Evolutionary conservation across 2,888 invertebrate genomes (phyloP), one percentile per base, ranked within the genome.

Genomic region (Agrochola circellaris): DNA sequence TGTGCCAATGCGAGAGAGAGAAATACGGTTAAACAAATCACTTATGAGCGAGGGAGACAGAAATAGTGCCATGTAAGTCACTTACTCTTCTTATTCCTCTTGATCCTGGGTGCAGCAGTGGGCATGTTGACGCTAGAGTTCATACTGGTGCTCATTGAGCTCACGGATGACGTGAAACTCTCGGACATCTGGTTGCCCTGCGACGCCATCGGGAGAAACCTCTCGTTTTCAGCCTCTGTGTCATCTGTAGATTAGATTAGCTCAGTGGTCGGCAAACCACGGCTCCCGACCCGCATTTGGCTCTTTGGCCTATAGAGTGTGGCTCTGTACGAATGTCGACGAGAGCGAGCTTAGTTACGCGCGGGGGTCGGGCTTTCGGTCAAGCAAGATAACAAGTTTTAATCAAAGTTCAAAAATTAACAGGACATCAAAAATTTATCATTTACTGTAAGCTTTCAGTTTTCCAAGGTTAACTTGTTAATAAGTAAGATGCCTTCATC

Each of bases 71-170:
- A n/a, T 6, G 5, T 48, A 34, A 26, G 0, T 23, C 1, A 38
- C 68, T 71, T 60, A 78, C 96, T 94, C 93, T 95, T 96, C 73
- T 93, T 95, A 81, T 96, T 97, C 71, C 96, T 91, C 79, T 95
- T 96, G 84, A 96, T 93, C 77, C 95, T 88, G 2, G 95, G 94
- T 70, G 94, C 94, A 0, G 92, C 88, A 0, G 93, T 90, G 0
- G 95, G 93, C 68, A 94, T 78, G 86, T 96, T 97, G 84, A 97
- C 95, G 84, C 97, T 97, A 1, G 98, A 97, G 11, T 97, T 97
- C 91, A 98, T 96, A 85, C 98, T 98, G 17, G 97, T 97, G 82
- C 97, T 98, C 97, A 98, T 97, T 20, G 98, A 98, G 83, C 97
- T 97, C 15, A 97, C 97, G 7, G 97, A 97, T 0, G 98, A 98